Evolutionary conservation across 2,888 invertebrate genomes (phyloP).

Genomic region (Conomelus anceps): DNA sequence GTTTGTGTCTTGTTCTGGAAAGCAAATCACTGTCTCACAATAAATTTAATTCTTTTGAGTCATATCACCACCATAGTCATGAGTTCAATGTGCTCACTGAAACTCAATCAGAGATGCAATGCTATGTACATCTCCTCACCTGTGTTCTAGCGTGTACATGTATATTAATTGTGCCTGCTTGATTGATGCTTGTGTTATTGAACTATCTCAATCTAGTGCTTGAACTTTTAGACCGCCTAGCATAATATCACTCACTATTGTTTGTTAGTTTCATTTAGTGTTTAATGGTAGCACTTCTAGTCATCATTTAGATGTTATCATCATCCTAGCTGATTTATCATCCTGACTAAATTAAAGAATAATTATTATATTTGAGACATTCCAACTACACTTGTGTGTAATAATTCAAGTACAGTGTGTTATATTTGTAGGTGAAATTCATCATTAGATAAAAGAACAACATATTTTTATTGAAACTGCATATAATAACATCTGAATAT

Average conservation of each 20-base stretch:
- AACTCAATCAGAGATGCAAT: not conserved
- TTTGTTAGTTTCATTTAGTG: not conserved
- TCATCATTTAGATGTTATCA: not conserved
- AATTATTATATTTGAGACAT: not conserved
- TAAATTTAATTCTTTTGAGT: not conserved
- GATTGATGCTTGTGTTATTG: not conserved
- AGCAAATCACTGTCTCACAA: not conserved
- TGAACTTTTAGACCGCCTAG: not conserved
- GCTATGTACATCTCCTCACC: not conserved
- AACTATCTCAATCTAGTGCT: not conserved
- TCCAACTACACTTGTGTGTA: not conserved
- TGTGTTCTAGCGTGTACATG: not conserved
- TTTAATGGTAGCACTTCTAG: not conserved
- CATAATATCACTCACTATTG: too few relatives aligned
- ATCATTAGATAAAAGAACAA: too few relatives aligned
- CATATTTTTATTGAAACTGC: too few relatives aligned
- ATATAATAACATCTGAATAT: too few relatives aligned
- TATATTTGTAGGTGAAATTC: too few relatives aligned
- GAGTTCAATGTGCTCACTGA: not conserved
- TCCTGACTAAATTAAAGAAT: not conserved
- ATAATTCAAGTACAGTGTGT: too few relatives aligned
- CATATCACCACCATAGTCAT: not conserved
- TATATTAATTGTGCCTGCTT: not conserved
- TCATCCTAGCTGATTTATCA: too few relatives aligned
- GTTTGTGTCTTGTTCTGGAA: not conserved